Conservation (phyloP, 2,797 vertebrate species). For the Manis javanica region DNA sequence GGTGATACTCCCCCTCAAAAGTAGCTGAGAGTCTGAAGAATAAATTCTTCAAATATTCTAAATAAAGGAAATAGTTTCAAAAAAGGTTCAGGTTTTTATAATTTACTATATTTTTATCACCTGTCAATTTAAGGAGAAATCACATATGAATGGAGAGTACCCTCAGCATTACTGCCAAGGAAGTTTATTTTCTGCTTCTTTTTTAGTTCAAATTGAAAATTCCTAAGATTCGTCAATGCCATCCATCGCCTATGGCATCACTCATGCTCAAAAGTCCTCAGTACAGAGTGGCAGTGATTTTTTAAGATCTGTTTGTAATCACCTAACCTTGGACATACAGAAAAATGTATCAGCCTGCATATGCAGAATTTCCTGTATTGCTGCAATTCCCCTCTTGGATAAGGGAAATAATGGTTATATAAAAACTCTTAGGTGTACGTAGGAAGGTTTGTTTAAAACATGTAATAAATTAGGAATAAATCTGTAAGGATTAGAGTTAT, state of each 20-base stretch:
- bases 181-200: neutral
- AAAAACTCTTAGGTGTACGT: neutral
- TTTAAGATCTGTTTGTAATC: neutral
- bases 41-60: constrained; percentile 30
- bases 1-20: neutral
- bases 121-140: constrained; percentile 21
- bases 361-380: neutral
- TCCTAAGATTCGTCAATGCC: neutral
- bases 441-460: neutral
- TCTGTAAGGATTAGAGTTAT: neutral
- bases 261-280: neutral
- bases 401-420: neutral
- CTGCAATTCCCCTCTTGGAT: neutral
- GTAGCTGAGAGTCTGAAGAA: neutral
- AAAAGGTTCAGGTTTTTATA: constrained; percentile 30
- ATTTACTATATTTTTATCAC: neutral
- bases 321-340: neutral
- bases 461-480: neutral
- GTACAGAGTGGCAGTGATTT: neutral
- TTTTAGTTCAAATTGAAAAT: constrained; percentile 15
- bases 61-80: constrained; percentile 5
- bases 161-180: neutral
- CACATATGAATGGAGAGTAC: neutral
- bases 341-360: neutral
- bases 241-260: neutral